Evolutionary conservation across 2,888 invertebrate genomes (phyloP).

Genomic region (Cyclophora albipunctata): DNA sequence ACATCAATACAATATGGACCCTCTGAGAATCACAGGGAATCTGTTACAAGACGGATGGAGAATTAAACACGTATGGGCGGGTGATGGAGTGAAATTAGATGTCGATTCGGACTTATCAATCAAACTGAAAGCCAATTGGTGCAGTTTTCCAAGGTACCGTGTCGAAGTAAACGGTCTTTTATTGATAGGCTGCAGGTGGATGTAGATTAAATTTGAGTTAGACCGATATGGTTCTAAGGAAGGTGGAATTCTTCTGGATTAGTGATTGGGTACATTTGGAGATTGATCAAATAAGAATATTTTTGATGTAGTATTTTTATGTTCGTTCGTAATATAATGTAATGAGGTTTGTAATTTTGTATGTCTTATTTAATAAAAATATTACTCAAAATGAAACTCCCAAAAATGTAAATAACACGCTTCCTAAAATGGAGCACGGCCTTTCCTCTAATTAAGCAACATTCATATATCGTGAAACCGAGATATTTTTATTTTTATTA

Average conservation of each 20-base stretch:
- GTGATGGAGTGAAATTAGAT: conserved; percentile 63
- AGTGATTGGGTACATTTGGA: no score
- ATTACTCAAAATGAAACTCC: no score
- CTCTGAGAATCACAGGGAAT: conserved; percentile 24
- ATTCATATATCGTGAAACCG: conserved; percentile 1
- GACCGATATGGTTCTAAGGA: no score
- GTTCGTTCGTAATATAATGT: conserved; percentile 3
- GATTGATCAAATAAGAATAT: no score
- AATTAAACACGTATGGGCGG: conserved; percentile 50
- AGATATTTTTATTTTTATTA: conserved; percentile 9
- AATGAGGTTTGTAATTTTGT: conserved; percentile 6
- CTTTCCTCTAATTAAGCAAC: neutral
- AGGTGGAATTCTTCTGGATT: no score
- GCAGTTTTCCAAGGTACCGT: conserved; percentile 17
- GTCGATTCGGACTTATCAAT: conserved; percentile 41
- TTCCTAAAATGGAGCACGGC: neutral
- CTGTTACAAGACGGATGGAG: conserved; percentile 63
- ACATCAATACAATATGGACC: conserved; percentile 24
- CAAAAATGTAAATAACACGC: no score
- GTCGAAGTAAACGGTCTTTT: no score
- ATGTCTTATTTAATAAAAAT: no score
- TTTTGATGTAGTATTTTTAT: no score
- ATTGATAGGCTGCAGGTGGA: no score
- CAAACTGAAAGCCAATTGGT: conserved; percentile 30
- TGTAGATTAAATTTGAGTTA: no score